phyloP scores from a whole-genome alignment of 2,888 invertebrate genomes.

The Automeris io region DNA sequence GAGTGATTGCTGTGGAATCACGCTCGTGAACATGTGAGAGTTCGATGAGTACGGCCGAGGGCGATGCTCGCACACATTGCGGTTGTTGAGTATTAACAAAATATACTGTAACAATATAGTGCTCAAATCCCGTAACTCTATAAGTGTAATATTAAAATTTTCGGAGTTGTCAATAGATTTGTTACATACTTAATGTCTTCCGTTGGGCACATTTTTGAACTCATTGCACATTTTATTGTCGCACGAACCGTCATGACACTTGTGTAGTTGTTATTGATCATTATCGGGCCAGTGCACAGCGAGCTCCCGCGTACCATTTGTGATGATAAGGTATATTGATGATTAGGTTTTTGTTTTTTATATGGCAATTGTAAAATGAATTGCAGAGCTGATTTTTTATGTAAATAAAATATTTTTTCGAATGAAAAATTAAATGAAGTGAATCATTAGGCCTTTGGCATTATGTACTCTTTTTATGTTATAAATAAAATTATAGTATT shows the following conservation, averaged over 20 bases:
- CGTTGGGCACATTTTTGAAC: slow-evolving; percentile 73
- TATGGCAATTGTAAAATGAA: slow-evolving; percentile 57
- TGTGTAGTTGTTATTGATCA: slow-evolving; percentile 34
- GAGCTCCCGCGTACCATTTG: slow-evolving; percentile 65
- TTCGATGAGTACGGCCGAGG: too few relatives aligned
- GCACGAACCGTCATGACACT: slow-evolving; percentile 40
- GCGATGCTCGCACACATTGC: slow-evolving; percentile 15
- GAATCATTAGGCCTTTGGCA: slow-evolving; percentile 75
- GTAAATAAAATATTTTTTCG: slow-evolving; percentile 69
- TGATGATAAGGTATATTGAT: slow-evolving; percentile 59
- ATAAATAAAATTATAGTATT: slow-evolving; percentile 76
- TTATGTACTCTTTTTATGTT: slow-evolving; percentile 79
- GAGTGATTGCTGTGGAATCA: slow-evolving; percentile 6
- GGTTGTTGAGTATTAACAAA: slow-evolving; percentile 50
- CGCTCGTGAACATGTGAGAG: too few relatives aligned
- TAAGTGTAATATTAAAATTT: slow-evolving; percentile 68
- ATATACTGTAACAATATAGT: slow-evolving; percentile 55
- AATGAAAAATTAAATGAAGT: slow-evolving; percentile 72
- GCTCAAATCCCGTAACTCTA: slow-evolving; percentile 74
- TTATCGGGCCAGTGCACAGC: slow-evolving; percentile 67
- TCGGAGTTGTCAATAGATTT: slow-evolving; percentile 87
- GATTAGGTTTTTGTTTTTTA: slow-evolving; percentile 48
- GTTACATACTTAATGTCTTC: slow-evolving; percentile 87
- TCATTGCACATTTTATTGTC: slow-evolving; percentile 66
- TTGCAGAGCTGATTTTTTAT: slow-evolving; percentile 71